These are phyloP conservation scores for Panonychus citri DNA, from an alignment of 1,140 invertebrate genomes.

Conservation along the genomic window DNA sequence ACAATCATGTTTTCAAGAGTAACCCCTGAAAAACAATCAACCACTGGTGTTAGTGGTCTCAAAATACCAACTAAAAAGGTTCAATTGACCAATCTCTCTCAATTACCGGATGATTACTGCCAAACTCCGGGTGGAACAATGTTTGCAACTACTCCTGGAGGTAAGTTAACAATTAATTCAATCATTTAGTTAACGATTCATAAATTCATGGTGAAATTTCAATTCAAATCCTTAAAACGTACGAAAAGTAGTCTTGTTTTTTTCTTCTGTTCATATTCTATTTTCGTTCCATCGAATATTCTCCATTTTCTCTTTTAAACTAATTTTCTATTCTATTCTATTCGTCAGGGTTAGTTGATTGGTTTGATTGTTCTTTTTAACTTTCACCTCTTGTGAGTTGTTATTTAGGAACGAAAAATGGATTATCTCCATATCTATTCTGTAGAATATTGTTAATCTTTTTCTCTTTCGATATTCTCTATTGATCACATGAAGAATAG, in stretches of 20 bases:
- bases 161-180: slow-evolving; percentile 29
- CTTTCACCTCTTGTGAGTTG: too few relatives aligned
- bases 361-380: too few relatives aligned
- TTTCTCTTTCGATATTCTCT: too few relatives aligned
- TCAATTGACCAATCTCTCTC: slow-evolving; percentile 50
- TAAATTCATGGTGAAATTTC: neutral
- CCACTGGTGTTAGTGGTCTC: neutral
- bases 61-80: slow-evolving; percentile 15
- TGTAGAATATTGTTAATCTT: too few relatives aligned
- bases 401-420: too few relatives aligned
- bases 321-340: neutral
- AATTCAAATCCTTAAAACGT: neutral
- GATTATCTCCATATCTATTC: too few relatives aligned
- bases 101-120: slow-evolving; percentile 61
- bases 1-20: too few relatives aligned
- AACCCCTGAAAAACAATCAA: too few relatives aligned
- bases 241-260: neutral
- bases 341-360: too few relatives aligned
- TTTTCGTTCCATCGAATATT: too few relatives aligned
- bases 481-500: too few relatives aligned
- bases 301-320: too few relatives aligned
- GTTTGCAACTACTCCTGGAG: slow-evolving; percentile 82
- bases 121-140: slow-evolving; percentile 81
- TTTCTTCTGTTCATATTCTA: neutral
- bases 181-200: neutral